phyloP scores from a whole-genome alignment of 2,113 vertebrate genomes.

The Bufo gargarizans region DNA sequence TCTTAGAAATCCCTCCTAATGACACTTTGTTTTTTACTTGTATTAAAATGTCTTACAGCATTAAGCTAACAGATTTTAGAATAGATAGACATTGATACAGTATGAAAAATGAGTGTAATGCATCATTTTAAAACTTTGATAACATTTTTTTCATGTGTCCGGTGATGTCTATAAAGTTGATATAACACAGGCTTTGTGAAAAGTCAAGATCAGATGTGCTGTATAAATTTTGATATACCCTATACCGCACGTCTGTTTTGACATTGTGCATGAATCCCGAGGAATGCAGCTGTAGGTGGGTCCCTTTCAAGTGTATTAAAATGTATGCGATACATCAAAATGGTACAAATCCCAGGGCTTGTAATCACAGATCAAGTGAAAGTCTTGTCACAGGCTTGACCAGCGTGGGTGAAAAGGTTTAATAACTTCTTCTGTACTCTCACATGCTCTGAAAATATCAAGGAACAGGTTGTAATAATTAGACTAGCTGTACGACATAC shows the following conservation, averaged over 20 bases:
- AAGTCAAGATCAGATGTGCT: constrained; percentile 31
- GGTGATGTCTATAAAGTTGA: constrained; percentile 13
- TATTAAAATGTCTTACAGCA: background rate
- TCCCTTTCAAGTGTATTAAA: constrained; percentile 41
- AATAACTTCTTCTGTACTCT: constrained; percentile 47
- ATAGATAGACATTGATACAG: background rate
- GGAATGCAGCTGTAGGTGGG: constrained; percentile 29
- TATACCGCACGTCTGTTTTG: constrained; percentile 2
- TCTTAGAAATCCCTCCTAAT: background rate
- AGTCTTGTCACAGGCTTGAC: constrained; percentile 53
- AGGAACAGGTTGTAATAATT: constrained; percentile 58
- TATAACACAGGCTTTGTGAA: background rate
- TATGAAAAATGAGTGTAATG: background rate
- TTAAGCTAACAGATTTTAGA: background rate
- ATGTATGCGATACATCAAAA: constrained; percentile 41
- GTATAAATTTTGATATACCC: constrained; percentile 32
- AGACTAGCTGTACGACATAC: constrained; percentile 37
- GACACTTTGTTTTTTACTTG: background rate
- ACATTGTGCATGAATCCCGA: constrained; percentile 42
- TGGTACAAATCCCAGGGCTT: constrained; percentile 23
- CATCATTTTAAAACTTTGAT: background rate
- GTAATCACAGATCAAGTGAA: constrained; percentile 53
- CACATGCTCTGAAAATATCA: constrained; percentile 41
- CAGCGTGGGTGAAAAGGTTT: constrained; percentile 51
- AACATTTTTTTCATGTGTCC: background rate